phyloP scores from a whole-genome alignment of 2,113 vertebrate genomes.

The Amphiprion ocellaris region DNA sequence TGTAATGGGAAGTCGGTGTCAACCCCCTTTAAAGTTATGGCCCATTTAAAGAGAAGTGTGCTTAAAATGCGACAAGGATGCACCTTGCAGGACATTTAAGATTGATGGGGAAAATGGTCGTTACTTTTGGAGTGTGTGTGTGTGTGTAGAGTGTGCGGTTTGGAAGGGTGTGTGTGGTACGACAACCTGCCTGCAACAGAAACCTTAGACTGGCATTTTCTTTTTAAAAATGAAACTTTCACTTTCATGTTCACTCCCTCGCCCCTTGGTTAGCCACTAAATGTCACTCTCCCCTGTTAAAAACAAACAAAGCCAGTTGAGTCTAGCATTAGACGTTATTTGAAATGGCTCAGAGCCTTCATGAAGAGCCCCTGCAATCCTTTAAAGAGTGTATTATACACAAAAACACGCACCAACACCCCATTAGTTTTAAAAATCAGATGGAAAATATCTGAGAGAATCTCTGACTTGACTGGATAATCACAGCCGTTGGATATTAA shows the following conservation, averaged over 20 bases:
- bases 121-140: conserved; percentile 39
- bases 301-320: conserved; percentile 80
- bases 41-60: conserved; percentile 80
- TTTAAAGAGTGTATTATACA: conserved; percentile 64
- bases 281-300: conserved; percentile 78
- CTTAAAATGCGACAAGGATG: conserved; percentile 73
- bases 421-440: conserved; percentile 73
- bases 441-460: conserved; percentile 77
- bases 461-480: conserved; percentile 75
- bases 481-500: conserved; percentile 78
- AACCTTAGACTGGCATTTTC: conserved; percentile 72
- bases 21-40: conserved; percentile 81
- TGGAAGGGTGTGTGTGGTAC: conserved; percentile 46
- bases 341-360: conserved; percentile 76
- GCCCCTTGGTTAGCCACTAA: conserved; percentile 81
- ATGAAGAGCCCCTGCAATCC: conserved; percentile 52
- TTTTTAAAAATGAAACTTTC: conserved; percentile 77
- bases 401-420: conserved; percentile 61
- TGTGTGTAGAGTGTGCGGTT: conserved; percentile 35
- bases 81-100: conserved; percentile 76
- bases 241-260: conserved; percentile 78
- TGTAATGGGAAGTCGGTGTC: conserved; percentile 81
- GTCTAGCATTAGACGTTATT: conserved; percentile 78
- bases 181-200: conserved; percentile 74
- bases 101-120: conserved; percentile 74